phyloP scores from a whole-genome alignment of 2,888 invertebrate genomes.

The Melitaea athalia region DNA sequence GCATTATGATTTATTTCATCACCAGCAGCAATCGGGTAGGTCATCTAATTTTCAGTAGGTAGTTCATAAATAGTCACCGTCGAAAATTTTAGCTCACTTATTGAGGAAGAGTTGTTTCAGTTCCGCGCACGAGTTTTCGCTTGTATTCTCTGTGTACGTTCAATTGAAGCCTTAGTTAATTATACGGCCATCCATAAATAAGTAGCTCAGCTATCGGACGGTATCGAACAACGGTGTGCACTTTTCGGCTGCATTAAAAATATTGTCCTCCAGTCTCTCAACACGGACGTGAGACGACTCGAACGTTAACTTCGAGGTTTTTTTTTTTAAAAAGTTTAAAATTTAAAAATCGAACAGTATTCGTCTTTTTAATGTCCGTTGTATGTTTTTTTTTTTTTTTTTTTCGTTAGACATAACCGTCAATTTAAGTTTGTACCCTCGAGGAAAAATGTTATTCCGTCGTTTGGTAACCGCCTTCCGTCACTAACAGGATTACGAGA shows the following conservation, averaged over 20 bases:
- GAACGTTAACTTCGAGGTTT: neutral
- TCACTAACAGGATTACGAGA: conserved; percentile 50
- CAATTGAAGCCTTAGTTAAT: neutral
- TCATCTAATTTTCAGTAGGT: neutral
- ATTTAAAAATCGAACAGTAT: neutral
- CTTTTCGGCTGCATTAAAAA: conserved; percentile 1
- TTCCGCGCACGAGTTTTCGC: neutral
- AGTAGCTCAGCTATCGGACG: conserved; percentile 7
- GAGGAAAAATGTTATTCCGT: conserved; percentile 7
- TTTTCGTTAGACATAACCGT: neutral
- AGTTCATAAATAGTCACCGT: neutral
- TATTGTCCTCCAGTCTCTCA: neutral
- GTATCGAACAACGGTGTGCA: neutral
- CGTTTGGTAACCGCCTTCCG: conserved; percentile 44
- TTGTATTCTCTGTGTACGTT: neutral
- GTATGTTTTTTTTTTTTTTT: neutral
- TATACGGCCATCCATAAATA: neutral
- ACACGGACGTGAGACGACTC: neutral
- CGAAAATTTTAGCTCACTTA: neutral
- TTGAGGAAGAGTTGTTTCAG: neutral
- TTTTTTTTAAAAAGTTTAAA: neutral
- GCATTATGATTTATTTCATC: neutral
- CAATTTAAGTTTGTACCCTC: neutral
- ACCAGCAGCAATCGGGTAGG: neutral
- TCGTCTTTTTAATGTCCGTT: neutral